These are phyloP conservation scores for Manis javanica DNA, from an alignment of 2,797 vertebrate genomes.

Conservation along the genomic window DNA sequence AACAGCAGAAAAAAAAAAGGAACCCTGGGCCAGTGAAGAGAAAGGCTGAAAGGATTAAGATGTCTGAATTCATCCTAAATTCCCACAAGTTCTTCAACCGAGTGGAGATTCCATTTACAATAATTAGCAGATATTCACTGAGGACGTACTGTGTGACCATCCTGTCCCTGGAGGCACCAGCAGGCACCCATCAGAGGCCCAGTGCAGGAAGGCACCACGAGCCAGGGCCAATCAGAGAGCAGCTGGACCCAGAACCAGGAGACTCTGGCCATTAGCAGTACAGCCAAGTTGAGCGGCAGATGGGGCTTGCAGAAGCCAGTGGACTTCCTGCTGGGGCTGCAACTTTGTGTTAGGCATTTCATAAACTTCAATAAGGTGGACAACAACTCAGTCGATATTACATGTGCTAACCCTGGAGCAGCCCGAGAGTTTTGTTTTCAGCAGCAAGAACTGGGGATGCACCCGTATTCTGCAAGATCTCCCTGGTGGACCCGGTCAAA, in stretches of 20 bases:
- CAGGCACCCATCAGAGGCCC: neutral
- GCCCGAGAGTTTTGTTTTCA: conserved; percentile 4
- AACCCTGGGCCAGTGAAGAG: neutral
- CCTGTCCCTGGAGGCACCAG: neutral
- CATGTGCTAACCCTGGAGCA: neutral
- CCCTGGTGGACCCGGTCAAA: neutral
- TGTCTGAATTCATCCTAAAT: neutral
- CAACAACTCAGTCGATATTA: neutral
- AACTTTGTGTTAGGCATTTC: accelerated
- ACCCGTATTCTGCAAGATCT: neutral
- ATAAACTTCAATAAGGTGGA: neutral
- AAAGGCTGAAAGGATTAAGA: neutral
- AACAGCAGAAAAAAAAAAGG: neutral
- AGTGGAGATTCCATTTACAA: neutral
- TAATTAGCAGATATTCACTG: neutral
- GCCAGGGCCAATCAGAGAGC: neutral
- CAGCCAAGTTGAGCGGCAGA: neutral
- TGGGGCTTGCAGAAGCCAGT: accelerated
- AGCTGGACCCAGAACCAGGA: neutral
- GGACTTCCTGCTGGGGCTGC: neutral
- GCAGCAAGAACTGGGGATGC: conserved; percentile 3
- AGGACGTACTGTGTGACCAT: neutral
- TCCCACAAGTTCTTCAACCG: neutral
- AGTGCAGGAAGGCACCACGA: neutral
- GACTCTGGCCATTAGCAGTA: neutral